Conservation (phyloP, 2,113 vertebrate genomes). For the Enhydra lutris region DNA sequence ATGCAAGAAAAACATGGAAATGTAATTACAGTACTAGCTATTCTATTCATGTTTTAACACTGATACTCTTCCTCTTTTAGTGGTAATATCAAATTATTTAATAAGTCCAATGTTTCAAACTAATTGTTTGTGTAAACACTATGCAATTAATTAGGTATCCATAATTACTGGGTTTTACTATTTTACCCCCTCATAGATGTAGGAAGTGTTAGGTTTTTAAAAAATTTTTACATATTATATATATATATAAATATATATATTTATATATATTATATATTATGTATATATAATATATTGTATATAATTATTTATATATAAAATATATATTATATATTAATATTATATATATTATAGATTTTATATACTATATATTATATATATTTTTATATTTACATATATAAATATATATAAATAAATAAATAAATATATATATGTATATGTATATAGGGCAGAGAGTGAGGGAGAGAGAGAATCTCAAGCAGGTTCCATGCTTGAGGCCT, state of each 20-base stretch:
- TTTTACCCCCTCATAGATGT: too few species aligned
- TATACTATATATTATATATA: too few species aligned
- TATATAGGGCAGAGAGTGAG: neutral
- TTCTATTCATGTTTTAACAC: neutral
- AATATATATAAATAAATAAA: too few species aligned
- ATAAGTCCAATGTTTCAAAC: neutral
- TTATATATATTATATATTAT: too few species aligned
- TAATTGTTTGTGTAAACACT: neutral
- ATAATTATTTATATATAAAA: too few species aligned
- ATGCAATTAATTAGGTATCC: neutral
- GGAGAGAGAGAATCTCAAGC: neutral
- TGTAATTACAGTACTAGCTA: neutral
- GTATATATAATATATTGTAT: too few species aligned
- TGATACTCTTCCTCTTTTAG: neutral
- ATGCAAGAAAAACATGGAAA: neutral
- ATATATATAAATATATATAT: neutral
- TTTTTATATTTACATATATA: too few species aligned
- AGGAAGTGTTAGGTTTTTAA: neutral
- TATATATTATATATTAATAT: too few species aligned
- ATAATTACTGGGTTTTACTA: neutral
- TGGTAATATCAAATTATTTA: neutral
- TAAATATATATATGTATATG: too few species aligned
- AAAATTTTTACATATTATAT: neutral
- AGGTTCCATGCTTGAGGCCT: neutral
- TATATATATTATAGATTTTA: too few species aligned